Base-by-base conservation (phyloP, 2,113 vertebrate species). In the Oryzias celebensis region DNA sequence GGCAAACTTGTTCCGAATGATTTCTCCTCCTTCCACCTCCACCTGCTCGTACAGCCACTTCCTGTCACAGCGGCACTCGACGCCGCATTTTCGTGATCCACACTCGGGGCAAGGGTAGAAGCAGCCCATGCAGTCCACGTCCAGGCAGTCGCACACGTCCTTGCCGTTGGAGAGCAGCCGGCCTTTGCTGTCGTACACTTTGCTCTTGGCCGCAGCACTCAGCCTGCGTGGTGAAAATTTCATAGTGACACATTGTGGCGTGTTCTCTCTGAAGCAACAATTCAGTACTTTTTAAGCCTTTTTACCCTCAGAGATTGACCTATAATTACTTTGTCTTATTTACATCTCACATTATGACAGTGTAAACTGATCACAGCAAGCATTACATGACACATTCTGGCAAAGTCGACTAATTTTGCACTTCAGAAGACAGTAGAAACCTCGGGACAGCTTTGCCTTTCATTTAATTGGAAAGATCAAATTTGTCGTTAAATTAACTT, bases 11-110 rank as follows among this genome's bases (percentile, higher is more conserved):
- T 99, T 99, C 43, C 91, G 91, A 63, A 99, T 98, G 74, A 96
- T 94, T 77, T 97, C 95, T 0, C 97, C 97, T 0, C 97, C 97
- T 82, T 99, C 97, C 2, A 98, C 95, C 77, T 98, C 96, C 58
- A 99, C 95, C 77, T 98, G 97, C 74, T 98, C 97, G 42, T 99
- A 99, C 0, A 98, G 88, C 97, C 97, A 98, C 88, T 98, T 98
- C 80, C 97, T 91, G 89, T 98, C 96, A 3, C 97, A 98, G 79
- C 97, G 95, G 50, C 97, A 98, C 20, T 98, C 97, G 0, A 94
- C 91, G 7, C 97, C 96, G 0, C 96, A 99, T 60, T 95, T 98
- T 84, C 93, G 94, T 0, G 97, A 98, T 18, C 89, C 72, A 1
- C 97, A 98, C 23, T 94, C 92, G 0, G 94, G 92, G 60, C 97